phyloP scores from a whole-genome alignment of 1,140 invertebrate genomes.

The Zaprionus vittiger region DNA sequence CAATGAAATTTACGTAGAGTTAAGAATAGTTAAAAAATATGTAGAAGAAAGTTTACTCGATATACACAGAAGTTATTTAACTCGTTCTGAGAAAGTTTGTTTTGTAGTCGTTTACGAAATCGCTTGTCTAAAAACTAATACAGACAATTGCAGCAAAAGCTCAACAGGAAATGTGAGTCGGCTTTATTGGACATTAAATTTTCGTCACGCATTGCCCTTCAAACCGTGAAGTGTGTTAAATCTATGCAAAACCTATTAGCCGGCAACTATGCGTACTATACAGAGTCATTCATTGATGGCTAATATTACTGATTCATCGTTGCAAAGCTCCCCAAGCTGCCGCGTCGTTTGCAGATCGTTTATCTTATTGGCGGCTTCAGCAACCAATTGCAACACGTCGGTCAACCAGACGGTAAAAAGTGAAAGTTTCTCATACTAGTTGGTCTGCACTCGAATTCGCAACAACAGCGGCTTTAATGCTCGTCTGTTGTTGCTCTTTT shows the following conservation, averaged over 20 bases:
- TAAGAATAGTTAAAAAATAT: background rate
- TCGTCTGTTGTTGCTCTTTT: conserved; percentile 6
- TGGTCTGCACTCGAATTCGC: conserved; percentile 70
- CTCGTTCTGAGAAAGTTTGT: background rate
- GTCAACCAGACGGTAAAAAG: conserved; percentile 45
- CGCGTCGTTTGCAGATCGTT: conserved; percentile 4
- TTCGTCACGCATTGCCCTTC: conserved; percentile 8
- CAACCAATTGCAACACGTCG: conserved; percentile 31
- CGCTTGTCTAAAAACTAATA: background rate
- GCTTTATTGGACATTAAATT: conserved; percentile 18
- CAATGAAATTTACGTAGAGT: background rate
- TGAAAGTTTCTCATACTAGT: conserved; percentile 58
- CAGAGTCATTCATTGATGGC: background rate
- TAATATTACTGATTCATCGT: conserved; percentile 48
- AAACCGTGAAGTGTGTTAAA: background rate
- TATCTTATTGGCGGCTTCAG: conserved; percentile 27
- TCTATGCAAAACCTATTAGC: conserved; percentile 17
- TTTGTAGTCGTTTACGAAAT: background rate
- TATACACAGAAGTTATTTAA: background rate
- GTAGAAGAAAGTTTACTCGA: too few relatives aligned
- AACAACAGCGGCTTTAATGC: conserved; percentile 37
- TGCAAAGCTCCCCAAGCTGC: conserved; percentile 23
- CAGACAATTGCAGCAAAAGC: background rate
- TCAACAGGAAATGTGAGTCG: background rate
- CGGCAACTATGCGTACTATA: conserved; percentile 6